Conservation (phyloP, 2,888 invertebrate genomes). For the Xestia xanthographa region DNA sequence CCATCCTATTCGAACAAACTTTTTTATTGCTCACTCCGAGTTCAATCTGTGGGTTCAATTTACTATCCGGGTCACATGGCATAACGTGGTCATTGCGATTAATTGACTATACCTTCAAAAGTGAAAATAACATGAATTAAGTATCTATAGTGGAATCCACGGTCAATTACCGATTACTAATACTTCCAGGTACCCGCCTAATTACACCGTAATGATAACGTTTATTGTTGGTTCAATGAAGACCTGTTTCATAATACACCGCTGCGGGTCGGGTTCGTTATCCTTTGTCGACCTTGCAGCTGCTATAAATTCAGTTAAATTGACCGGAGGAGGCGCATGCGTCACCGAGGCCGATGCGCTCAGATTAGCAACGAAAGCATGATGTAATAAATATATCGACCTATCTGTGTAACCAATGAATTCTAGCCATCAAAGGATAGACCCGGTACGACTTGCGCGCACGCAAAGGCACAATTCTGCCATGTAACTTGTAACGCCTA, state of each 20-base stretch:
- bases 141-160: conserved; percentile 33
- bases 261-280: conserved; percentile 82
- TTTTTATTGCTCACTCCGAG: conserved; percentile 71
- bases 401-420: conserved; percentile 69
- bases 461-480: conserved; percentile 72
- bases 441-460: conserved; percentile 80
- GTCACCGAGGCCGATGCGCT: conserved; percentile 85
- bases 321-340: conserved; percentile 84
- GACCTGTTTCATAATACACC: conserved; percentile 79
- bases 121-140: conserved; percentile 34
- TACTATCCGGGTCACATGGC: conserved; percentile 69
- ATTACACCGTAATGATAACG: conserved; percentile 61
- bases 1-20: conserved; percentile 65
- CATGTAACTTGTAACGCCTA: conserved; percentile 82
- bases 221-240: conserved; percentile 70
- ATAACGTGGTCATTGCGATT: conserved; percentile 69
- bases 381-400: conserved; percentile 72
- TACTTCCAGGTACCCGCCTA: conserved; percentile 47
- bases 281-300: conserved; percentile 88
- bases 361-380: conserved; percentile 78
- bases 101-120: conserved; percentile 69
- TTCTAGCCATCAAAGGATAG: conserved; percentile 73
- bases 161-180: conserved; percentile 39
- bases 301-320: conserved; percentile 88
- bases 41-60: conserved; percentile 72